phyloP scores from a whole-genome alignment of 2,888 invertebrate species.

The Pachycephus smyrnensis region DNA sequence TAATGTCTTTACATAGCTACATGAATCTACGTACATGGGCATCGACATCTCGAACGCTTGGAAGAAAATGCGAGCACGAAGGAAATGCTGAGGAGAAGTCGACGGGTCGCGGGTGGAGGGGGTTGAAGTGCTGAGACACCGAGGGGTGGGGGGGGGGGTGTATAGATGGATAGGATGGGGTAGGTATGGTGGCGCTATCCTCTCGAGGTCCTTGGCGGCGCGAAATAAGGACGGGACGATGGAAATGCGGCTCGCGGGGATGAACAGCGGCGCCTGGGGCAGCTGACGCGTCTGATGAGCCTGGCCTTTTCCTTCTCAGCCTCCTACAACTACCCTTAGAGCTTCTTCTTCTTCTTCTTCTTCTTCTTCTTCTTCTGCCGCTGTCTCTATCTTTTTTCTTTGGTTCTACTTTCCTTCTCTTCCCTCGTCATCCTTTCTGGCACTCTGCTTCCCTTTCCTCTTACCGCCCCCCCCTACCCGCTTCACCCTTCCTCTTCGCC shows the following conservation, averaged over 20 bases:
- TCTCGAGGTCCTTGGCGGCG: neutral
- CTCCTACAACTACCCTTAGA: neutral
- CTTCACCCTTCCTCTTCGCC: constrained; percentile 1
- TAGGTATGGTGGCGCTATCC: neutral
- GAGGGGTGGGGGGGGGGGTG: no score
- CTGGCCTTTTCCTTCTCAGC: constrained; percentile 15
- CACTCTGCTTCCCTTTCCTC: constrained; percentile 1
- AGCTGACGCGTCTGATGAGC: constrained; percentile 38
- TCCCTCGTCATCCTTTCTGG: neutral
- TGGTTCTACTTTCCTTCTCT: neutral
- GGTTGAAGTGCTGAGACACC: neutral
- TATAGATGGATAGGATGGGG: neutral
- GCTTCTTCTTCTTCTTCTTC: neutral
- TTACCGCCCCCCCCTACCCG: neutral
- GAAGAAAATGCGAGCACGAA: neutral
- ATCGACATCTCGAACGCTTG: neutral
- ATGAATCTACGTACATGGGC: neutral
- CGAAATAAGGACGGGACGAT: constrained; percentile 2
- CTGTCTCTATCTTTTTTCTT: constrained; percentile 1
- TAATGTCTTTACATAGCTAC: neutral
- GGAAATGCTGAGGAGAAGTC: neutral
- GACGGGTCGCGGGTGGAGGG: neutral
- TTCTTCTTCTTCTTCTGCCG: neutral
- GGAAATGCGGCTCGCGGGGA: constrained; percentile 19
- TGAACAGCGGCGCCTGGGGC: constrained; percentile 27